Base-by-base conservation (phyloP, 2,113 vertebrate species). In the Sebastes schlegelii region DNA sequence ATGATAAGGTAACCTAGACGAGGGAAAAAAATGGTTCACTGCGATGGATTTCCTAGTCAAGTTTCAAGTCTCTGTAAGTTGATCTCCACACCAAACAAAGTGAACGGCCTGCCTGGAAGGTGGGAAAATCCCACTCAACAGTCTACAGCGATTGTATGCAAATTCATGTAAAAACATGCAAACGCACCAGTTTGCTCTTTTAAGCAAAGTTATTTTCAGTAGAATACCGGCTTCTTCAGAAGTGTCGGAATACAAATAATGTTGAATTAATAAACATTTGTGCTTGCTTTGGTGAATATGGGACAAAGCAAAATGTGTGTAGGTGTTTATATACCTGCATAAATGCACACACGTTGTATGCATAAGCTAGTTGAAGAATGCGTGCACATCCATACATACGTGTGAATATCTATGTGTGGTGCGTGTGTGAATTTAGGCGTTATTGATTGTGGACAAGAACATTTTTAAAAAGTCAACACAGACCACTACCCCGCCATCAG, bases 391-490 rank as follows among this genome's bases (percentile, higher is more conserved):
- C 48, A 48, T 48, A 69, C 1, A 51, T 51, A 51, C 14, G 43
- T 46, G 48, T 21, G 60, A n/a, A 34, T 62, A 54, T 75, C 52
- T 79, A 2, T 63, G 46, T 79, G 63, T 12, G n/a, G 69, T 55
- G 66, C 58, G 34, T 51, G 78, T 80, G 69, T 83, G 77, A 85
- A 75, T 91, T 83, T 79, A 80, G 68, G 57, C 42, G 60, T 76
- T 90, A 83, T 87, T 89, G 91, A 92, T 90, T 88, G 74, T 88
- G 80, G 80, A 79, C 69, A 73, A 77, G 69, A 84, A 81, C 72
- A 79, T 82, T 84, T 88, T 5, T 12, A 48, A 76, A 85, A 84
- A 87, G 87, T 90, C 89, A 94, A 92, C 84, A 88, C 74, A 86
- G 74, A 86, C 86, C 82, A 80, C 79, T 74, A 82, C 77, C 84